Conservation (phyloP, 2,888 invertebrate genomes). For the Epinotia ramella region DNA sequence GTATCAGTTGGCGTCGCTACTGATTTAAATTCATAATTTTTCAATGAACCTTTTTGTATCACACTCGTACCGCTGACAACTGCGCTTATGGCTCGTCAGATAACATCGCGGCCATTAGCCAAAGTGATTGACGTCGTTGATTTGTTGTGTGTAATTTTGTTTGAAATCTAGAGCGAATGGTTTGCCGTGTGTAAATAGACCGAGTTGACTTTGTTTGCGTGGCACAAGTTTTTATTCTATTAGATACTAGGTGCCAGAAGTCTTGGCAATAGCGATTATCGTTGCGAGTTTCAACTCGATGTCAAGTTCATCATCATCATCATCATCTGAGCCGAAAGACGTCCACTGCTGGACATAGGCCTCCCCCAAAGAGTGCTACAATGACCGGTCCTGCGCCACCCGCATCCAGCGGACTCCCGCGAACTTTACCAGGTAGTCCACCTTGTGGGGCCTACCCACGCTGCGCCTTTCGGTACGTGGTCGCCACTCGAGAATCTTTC, state of each 20-base stretch:
- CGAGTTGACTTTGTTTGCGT: slow-evolving; percentile 46
- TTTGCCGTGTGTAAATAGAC: slow-evolving; percentile 60
- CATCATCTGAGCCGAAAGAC: too few species aligned
- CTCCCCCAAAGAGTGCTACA: too few species aligned
- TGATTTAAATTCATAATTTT: slow-evolving; percentile 72
- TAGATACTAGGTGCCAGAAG: neutral
- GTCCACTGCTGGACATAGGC: too few species aligned
- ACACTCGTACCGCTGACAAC: slow-evolving; percentile 75
- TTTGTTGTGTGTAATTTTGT: slow-evolving; percentile 83
- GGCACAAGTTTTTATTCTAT: neutral
- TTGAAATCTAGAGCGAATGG: slow-evolving; percentile 76
- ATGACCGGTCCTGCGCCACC: too few species aligned
- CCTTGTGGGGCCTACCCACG: too few species aligned
- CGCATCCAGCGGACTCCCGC: too few species aligned
- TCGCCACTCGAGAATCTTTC: too few species aligned
- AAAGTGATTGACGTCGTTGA: slow-evolving; percentile 82
- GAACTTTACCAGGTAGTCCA: too few species aligned
- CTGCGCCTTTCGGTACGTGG: too few species aligned
- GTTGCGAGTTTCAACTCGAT: neutral
- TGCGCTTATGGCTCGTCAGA: slow-evolving; percentile 73
- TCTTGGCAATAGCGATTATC: neutral
- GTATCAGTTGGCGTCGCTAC: slow-evolving; percentile 69
- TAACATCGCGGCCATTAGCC: slow-evolving; percentile 82
- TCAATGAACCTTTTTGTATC: slow-evolving; percentile 70
- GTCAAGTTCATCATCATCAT: too few species aligned